Evolutionary conservation across 2,797 vertebrate genomes (phyloP).

Genomic region (Betta splendens): DNA sequence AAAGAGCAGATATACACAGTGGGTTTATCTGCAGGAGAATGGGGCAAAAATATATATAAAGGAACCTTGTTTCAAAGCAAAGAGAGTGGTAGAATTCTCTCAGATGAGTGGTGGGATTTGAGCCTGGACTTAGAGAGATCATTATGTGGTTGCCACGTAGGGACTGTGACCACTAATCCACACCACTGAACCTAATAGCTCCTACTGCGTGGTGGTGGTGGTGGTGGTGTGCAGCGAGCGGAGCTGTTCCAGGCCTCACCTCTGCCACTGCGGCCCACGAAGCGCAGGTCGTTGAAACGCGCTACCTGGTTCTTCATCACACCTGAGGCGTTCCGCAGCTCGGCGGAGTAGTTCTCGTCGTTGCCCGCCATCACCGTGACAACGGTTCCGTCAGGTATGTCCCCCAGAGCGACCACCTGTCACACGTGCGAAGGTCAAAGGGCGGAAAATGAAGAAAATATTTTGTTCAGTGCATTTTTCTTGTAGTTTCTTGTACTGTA

Average conservation of each 20-base stretch:
- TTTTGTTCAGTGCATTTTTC: neutral
- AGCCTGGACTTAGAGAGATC: slow-evolving; percentile 53
- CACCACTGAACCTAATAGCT: slow-evolving; percentile 70
- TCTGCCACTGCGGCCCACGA: slow-evolving; percentile 98
- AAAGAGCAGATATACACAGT: neutral
- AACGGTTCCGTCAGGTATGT: slow-evolving; percentile 95
- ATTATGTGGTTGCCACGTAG: slow-evolving; percentile 73
- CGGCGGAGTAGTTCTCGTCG: slow-evolving; percentile 98
- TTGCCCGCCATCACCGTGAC: slow-evolving; percentile 99
- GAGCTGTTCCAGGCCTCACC: slow-evolving; percentile 84
- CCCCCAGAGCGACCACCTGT: slow-evolving; percentile 97
- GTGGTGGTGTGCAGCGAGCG: slow-evolving; percentile 3
- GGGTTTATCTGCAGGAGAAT: neutral
- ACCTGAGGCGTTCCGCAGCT: slow-evolving; percentile 96
- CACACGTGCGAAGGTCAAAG: slow-evolving; percentile 3
- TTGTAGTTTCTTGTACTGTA: too few relatives aligned
- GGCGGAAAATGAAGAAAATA: neutral
- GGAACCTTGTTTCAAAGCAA: slow-evolving; percentile 10
- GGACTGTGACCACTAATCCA: slow-evolving; percentile 75
- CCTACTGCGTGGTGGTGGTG: slow-evolving; percentile 20
- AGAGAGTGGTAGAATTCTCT: slow-evolving; percentile 25
- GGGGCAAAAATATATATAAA: slow-evolving; percentile 2
- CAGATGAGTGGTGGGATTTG: slow-evolving; percentile 46
- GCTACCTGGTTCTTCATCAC: slow-evolving; percentile 99
- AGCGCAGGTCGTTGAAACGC: slow-evolving; percentile 97